Evolutionary conservation across 1,140 invertebrate genomes (phyloP), one percentile per base, ranked within the genome.

Genomic region (fruit fly (Drosophila melanogaster)): DNA sequence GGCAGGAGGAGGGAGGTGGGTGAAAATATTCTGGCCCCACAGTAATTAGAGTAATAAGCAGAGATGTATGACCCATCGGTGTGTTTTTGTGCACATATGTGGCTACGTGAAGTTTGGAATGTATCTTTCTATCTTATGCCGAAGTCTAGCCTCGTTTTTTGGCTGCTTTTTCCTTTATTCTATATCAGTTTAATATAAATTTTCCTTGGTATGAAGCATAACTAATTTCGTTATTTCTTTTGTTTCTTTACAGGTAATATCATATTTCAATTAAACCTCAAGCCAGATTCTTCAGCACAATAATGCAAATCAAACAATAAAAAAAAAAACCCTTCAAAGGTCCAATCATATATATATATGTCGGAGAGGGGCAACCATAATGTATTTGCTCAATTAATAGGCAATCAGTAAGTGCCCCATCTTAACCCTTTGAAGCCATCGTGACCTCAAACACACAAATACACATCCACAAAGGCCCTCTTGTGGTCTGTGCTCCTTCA

Each of bases 31-130:
- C 47, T 77, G 61, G 61, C 44, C 61, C 66, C 49, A 67, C 66
- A 79, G 84, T 87, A 87, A 87, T 87, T 87, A 87, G 79, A 83
- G 79, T 87, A 87, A 87, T 87, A 87, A 89, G 84, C 84, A 76
- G 78, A 81, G 86, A 67, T 80, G 72, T 46, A 55, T 58, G 56
- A 40, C 7, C 30, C 72, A 47, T 51, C 40, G 30, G 54, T 14
- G 41, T 41, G 53, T 38, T 22, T 22, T 17, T 22, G 40, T 75
- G 33, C 49, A 19, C 40, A 10, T 41, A 40, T 71, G 19, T 17
- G 40, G 53, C 38, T 66, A 15, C 47, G 14, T 46, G 30, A 6
- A 4, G n/a, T 30, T 46, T 67, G 19, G 22, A 19, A 49, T 8
- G 37, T 15, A 35, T 33, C n/a, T 11, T 15, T 22, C 30, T 3